A percentile compares a stretch with the other conserved stretches of the same genome.
Evolutionary conservation across 2,797 vertebrate species (phyloP).

Genomic region (Phrynocephalus guinanensis): DNA sequence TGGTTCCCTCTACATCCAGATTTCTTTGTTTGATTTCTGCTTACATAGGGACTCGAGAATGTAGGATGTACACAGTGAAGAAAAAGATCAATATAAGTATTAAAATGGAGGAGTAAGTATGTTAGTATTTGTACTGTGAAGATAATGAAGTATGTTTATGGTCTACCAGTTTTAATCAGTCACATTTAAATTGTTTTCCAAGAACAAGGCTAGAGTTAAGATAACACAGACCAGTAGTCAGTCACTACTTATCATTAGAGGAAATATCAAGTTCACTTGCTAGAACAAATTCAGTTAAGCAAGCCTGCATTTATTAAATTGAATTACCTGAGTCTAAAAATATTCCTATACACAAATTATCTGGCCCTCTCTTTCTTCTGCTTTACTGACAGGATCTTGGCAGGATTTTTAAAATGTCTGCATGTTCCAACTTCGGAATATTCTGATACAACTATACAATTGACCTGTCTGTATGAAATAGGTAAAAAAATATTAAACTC

Average conservation of each 20-base stretch:
- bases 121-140: not conserved
- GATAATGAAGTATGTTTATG: not conserved
- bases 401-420: too few species aligned
- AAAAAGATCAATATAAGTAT: not conserved
- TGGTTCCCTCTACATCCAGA: not conserved
- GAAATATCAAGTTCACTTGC: not conserved
- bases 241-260: not conserved
- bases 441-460: too few species aligned
- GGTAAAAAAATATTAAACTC: too few species aligned
- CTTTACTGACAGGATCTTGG: too few species aligned
- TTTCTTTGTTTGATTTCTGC: not conserved
- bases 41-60: not conserved
- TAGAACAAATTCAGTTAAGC: constrained; percentile 1
- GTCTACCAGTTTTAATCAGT: not conserved
- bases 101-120: not conserved
- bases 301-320: not conserved
- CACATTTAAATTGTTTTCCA: not conserved
- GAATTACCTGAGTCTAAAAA: not conserved
- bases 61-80: not conserved
- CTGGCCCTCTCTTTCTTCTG: too few species aligned
- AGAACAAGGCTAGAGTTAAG: not conserved
- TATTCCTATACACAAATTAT: not conserved
- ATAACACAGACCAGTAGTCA: not conserved
- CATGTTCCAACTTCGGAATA: too few species aligned
- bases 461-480: too few species aligned